Percentiles rank a stretch among this genome's conserved stretches.
phyloP scores from a whole-genome alignment of 2,888 invertebrate genomes.

The Hemistola chrysoprasaria region DNA sequence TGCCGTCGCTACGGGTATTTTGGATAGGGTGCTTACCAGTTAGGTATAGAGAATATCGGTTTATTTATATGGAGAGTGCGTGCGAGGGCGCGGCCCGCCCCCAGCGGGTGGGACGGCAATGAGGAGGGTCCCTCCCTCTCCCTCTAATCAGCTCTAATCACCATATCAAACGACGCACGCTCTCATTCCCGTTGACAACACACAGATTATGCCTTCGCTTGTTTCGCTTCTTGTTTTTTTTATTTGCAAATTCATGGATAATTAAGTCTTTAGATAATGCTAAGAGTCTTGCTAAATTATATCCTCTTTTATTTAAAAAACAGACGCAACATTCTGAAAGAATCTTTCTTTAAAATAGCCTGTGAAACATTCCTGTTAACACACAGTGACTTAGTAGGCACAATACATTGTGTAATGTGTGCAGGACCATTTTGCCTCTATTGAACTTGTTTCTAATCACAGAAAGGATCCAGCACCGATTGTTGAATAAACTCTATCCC shows the following conservation, averaged over 20 bases:
- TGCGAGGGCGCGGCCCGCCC: conserved; percentile 57
- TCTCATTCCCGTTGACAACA: conserved; percentile 77
- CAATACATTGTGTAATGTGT: too few relatives aligned
- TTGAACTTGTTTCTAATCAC: too few relatives aligned
- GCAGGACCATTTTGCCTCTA: too few relatives aligned
- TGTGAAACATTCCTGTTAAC: too few relatives aligned
- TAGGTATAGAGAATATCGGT: conserved; percentile 70
- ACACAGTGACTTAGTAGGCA: too few relatives aligned
- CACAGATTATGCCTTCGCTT: conserved; percentile 62
- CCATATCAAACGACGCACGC: conserved; percentile 81
- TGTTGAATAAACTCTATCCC: too few relatives aligned
- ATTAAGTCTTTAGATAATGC: background rate
- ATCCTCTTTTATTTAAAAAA: too few relatives aligned
- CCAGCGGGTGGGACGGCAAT: conserved; percentile 22
- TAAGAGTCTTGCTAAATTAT: too few relatives aligned
- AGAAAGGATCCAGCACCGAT: too few relatives aligned
- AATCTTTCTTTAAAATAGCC: too few relatives aligned
- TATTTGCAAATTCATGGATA: conserved; percentile 24
- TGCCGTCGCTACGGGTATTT: conserved; percentile 37
- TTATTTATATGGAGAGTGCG: conserved; percentile 79
- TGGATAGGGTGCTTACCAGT: conserved; percentile 48
- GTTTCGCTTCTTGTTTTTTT: conserved; percentile 44
- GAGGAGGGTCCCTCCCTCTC: conserved; percentile 43
- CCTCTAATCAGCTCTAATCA: conserved; percentile 82
- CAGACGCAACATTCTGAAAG: too few relatives aligned